Base-by-base conservation (phyloP, 1,140 invertebrate genomes). In the Hesperophylax magnus region DNA sequence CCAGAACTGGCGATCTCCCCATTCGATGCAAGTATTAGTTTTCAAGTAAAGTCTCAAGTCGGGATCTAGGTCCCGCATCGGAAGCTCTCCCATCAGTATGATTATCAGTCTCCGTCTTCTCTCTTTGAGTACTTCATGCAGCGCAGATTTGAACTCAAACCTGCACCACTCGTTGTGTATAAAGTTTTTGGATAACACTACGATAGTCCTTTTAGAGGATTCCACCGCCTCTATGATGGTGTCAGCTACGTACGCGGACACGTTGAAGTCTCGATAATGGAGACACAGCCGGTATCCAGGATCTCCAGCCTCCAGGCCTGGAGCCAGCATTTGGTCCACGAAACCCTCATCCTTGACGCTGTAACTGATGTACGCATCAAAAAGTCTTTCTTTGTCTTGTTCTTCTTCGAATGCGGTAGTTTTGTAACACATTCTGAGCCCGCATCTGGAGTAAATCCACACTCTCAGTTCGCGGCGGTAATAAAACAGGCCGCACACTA, bases 1-100 rank as follows among this genome's bases (percentile, higher is more conserved):
- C 97, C 97, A 98, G 90, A 98, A 98, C 85, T 96, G 93, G 86
- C 96, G 95, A 90, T 98, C 97, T 77, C 95, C 96, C 95, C 96
- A 97, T 86, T 96, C 94, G 85, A 98, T 94, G 89, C 93, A 96
- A 87, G 96, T 97, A 89, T 96, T 96, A 15, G 96, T 96, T 85
- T 97, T 95, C 80, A 98, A 92, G 90, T 97, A 97, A 84, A 97
- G 92, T 82, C 95, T 91, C 81, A 98, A 92, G 89, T 98, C 97
- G 56, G 95, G 93, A 87, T 98, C 97, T 61, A 98, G 92, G 87
- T 98, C 96, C 58, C 95, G 92, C 78, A 94, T 93, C 52, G 95
- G 94, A 74, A 97, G 89, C 82, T 97, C 96, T 9, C 96, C 96
- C 82, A 96, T 93, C 27, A 97, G 91, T 77, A 98, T 92, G 82